Percentiles rank a stretch among this genome's conserved stretches.
phyloP scores from a whole-genome alignment of 2,888 invertebrate genomes.

The Morpho helenor region DNA sequence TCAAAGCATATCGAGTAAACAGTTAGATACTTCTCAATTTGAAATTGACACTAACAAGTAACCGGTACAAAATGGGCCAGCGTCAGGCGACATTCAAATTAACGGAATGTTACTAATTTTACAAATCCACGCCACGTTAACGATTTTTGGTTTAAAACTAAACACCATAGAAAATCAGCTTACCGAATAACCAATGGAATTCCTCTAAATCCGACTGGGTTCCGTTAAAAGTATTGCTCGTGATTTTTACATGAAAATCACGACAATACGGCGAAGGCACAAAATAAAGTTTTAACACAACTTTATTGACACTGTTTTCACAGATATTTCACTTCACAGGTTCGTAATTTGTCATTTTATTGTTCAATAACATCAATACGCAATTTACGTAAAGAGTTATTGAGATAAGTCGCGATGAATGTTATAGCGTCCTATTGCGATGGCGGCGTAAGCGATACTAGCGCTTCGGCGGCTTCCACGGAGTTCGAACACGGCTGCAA shows the following conservation, averaged over 20 bases:
- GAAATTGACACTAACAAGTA: conserved; percentile 12
- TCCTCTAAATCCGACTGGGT: conserved; percentile 55
- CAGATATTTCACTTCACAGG: conserved; percentile 53
- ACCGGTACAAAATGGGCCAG: conserved; percentile 20
- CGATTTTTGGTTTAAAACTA: neutral
- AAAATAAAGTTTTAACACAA: conserved; percentile 40
- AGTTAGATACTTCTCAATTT: conserved; percentile 10
- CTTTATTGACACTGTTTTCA: conserved; percentile 42
- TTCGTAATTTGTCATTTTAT: conserved; percentile 34
- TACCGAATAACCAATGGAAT: conserved; percentile 52
- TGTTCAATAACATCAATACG: conserved; percentile 51
- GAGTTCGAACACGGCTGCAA: conserved; percentile 9
- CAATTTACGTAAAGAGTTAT: conserved; percentile 59
- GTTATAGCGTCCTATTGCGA: conserved; percentile 27
- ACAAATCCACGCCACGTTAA: conserved; percentile 1
- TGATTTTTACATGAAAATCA: conserved; percentile 61
- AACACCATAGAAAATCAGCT: conserved; percentile 41
- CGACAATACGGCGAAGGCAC: conserved; percentile 46
- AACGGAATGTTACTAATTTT: conserved; percentile 18
- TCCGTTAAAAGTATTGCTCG: conserved; percentile 62
- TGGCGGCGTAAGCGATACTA: conserved; percentile 50
- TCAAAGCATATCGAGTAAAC: neutral
- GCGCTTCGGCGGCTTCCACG: conserved; percentile 39
- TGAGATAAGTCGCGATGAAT: conserved; percentile 29
- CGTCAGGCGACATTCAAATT: conserved; percentile 22